phyloP scores from a whole-genome alignment of 2,888 invertebrate genomes.

The Strigamia transsilvanica region DNA sequence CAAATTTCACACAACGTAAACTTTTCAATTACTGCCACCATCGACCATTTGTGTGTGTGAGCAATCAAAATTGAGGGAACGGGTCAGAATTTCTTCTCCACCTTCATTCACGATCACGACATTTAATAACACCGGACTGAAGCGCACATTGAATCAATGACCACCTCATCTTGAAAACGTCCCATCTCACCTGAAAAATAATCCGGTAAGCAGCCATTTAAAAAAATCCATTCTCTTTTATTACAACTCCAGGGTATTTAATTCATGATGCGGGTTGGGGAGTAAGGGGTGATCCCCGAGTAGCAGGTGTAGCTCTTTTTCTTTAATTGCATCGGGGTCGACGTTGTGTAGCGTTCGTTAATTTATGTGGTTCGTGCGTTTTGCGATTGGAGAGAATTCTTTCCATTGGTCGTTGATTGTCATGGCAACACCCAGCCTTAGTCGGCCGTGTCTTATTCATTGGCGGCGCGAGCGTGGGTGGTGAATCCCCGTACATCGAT shows the following conservation, averaged over 20 bases:
- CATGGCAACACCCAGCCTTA: constrained; percentile 51
- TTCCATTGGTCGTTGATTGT: constrained; percentile 52
- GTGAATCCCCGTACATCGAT: constrained; percentile 44
- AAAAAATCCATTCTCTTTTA: constrained; percentile 22
- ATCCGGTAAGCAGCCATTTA: constrained; percentile 43
- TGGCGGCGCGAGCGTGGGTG: constrained; percentile 46
- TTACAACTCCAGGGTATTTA: constrained; percentile 29
- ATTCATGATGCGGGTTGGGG: constrained; percentile 41
- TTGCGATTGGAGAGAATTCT: constrained; percentile 44
- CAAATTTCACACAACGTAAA: constrained; percentile 33
- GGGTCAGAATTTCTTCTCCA: constrained; percentile 11
- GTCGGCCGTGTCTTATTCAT: constrained; percentile 44
- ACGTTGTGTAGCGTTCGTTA: constrained; percentile 35
- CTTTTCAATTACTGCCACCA: constrained; percentile 39
- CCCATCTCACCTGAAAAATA: constrained; percentile 26
- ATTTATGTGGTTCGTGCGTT: constrained; percentile 48
- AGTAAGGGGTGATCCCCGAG: constrained; percentile 28
- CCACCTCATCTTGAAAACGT: constrained; percentile 31
- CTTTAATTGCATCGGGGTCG: constrained; percentile 44
- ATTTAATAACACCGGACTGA: neutral
- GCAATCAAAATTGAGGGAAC: constrained; percentile 23
- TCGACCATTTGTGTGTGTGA: constrained; percentile 41
- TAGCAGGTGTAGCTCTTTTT: constrained; percentile 48
- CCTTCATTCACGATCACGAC: neutral
- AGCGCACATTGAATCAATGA: neutral